phyloP scores from a whole-genome alignment of 37 sponge, comb jelly and placozoan genomes.

The Cliona cf. orientalis region DNA sequence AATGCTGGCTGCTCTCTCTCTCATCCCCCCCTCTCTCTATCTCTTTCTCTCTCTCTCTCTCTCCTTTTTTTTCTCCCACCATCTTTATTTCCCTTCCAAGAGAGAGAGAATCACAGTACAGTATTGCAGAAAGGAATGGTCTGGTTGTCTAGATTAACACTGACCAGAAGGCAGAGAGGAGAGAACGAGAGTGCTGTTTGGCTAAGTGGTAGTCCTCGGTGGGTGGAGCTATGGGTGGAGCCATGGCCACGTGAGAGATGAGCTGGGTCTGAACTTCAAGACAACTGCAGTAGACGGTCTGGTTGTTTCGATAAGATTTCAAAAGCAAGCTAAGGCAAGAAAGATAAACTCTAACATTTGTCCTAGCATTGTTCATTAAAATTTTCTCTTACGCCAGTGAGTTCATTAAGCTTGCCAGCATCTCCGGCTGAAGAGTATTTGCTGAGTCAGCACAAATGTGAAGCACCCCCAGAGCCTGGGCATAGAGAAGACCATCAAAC shows the following conservation, averaged over 20 bases:
- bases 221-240: too few species aligned
- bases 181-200: conserved; percentile 1
- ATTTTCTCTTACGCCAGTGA: too few species aligned
- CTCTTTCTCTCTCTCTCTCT: too few species aligned
- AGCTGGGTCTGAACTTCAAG: conserved; percentile 3
- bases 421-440: too few species aligned
- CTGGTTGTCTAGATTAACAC: background rate
- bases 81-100: too few species aligned
- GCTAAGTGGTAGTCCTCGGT: background rate
- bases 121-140: too few species aligned
- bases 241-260: conserved; percentile 4
- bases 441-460: too few species aligned
- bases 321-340: conserved; percentile 25
- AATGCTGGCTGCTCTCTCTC: background rate
- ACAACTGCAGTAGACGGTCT: conserved; percentile 10
- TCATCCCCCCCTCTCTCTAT: background rate
- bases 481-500: too few species aligned
- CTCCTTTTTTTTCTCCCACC: too few species aligned
- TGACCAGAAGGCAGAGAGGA: conserved; percentile 56
- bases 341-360: background rate
- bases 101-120: too few species aligned
- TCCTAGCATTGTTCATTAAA: background rate
- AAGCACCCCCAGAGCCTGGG: too few species aligned
- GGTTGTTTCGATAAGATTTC: conserved; percentile 33
- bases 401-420: too few species aligned